These are phyloP conservation scores for Catamblyrhynchus diadema DNA, from an alignment of 2,797 vertebrate species.

Conservation along the genomic window DNA sequence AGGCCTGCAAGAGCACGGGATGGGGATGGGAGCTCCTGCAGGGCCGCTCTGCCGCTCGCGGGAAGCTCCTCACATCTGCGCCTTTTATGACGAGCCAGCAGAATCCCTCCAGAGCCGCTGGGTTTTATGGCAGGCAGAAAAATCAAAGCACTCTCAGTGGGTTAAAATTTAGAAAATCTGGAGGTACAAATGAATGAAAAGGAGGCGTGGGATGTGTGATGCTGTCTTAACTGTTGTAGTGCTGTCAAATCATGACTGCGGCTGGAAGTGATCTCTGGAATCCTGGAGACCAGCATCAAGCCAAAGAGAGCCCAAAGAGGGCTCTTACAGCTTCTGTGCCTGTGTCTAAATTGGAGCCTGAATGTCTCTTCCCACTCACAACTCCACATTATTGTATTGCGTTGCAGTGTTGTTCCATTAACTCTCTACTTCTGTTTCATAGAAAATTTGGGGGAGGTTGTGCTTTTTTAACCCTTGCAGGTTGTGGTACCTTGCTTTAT, in stretches of 20 bases:
- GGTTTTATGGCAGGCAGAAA: background rate
- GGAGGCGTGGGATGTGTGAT: background rate
- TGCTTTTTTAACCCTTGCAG: background rate
- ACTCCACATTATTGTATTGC: background rate
- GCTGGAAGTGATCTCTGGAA: background rate
- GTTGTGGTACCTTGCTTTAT: background rate
- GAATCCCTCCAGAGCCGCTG: background rate
- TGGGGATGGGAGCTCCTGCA: background rate
- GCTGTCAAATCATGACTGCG: background rate
- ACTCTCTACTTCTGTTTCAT: rapidly evolving
- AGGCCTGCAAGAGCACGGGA: rapidly evolving
- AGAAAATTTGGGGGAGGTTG: background rate
- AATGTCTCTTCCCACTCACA: background rate
- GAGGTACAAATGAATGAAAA: background rate
- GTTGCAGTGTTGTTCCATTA: background rate
- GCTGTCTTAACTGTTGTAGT: background rate
- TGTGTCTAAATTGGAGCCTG: background rate
- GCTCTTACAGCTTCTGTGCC: background rate
- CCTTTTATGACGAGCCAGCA: constrained; percentile 7
- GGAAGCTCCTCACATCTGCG: background rate
- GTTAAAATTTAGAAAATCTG: background rate
- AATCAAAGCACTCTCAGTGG: background rate
- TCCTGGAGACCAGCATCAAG: background rate
- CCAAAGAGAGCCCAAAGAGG: background rate
- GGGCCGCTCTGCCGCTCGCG: rapidly evolving